Evolutionary conservation across 2,113 vertebrate species (phyloP), one percentile per base, ranked within the genome.

Genomic region (Mandrillus leucophaeus): DNA sequence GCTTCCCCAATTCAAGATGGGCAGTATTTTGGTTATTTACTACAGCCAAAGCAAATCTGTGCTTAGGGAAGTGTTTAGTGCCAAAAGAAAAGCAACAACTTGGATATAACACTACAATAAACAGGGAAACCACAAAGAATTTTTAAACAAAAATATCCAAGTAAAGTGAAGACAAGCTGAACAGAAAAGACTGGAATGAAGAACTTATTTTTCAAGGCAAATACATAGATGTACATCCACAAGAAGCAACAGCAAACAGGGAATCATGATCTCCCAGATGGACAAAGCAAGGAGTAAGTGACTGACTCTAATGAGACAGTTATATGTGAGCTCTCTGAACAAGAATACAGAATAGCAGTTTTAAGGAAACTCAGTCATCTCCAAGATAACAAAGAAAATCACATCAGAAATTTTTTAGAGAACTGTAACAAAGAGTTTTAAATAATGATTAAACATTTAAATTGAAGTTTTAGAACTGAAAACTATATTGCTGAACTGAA

Each of bases 1-100:
- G 45, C 25, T 14, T 8, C 25, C 25, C 8, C 43, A 13, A 76
- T 76, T 76, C 73, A 27, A 17, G 25, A 76, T 30, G 43, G 25
- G 73, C 3, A 8, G 25, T 30, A 4, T 0, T 8, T 27, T 43
- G 13, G 1, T 9, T 17, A 45, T 48, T 48, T 30, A 45, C 7
- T 17, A 45, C 0, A 76, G 73, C 25, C 43, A 16, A 76, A 27
- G 73, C 43, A 48, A 48, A 76, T 43, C 43, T 76, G 43, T 14
- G 73, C 40, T 76, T 48, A 45, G 14, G 38, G 22, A 43, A 25
- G 12, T 3, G 16, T 48, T 27, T 48, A 76, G 43, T 17, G 7
- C 14, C 25, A 76, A 17, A 76, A 76, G 43, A 45, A 43, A 76
- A 22, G 73, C 43, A 76, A 14, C 4, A 27, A 76, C 73, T 76